Percentiles rank a stretch among this genome's conserved stretches.
Evolutionary conservation across 2,797 vertebrate species (phyloP).

Genomic region (Rhyacichthys aspro): DNA sequence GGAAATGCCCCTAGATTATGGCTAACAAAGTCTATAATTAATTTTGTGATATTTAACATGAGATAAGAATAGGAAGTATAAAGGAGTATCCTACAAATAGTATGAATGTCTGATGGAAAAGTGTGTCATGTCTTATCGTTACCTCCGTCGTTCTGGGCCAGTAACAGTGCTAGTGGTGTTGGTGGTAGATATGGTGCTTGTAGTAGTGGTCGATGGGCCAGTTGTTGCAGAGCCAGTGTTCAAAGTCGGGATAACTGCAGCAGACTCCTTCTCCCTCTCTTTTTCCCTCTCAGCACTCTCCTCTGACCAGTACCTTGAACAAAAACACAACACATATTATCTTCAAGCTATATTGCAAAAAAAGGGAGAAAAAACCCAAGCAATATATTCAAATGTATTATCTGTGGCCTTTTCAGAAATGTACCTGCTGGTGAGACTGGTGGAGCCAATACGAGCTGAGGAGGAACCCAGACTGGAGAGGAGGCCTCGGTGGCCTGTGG

Average conservation of each 20-base stretch:
- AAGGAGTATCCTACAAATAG: not conserved
- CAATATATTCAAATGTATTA: not conserved
- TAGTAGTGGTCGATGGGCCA: conserved; percentile 74
- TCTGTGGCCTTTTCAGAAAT: no score
- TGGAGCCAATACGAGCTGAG: conserved; percentile 86
- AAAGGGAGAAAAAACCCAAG: not conserved
- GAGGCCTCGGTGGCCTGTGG: conserved; percentile 89
- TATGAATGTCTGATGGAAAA: not conserved
- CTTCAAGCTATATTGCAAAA: conserved; percentile 4
- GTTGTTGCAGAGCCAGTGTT: conserved; percentile 93
- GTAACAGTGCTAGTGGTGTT: conserved; percentile 88
- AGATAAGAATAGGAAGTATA: not conserved
- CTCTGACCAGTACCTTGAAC: conserved; percentile 93
- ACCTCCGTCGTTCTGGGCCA: conserved; percentile 97
- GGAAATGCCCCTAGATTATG: conserved; percentile 41
- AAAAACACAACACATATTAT: not conserved
- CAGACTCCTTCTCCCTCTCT: conserved; percentile 92
- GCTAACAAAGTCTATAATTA: not conserved
- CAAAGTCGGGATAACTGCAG: conserved; percentile 93
- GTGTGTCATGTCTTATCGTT: conserved; percentile 37
- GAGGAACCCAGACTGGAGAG: conserved; percentile 86
- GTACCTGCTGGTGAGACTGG: conserved; percentile 93
- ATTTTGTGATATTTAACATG: not conserved
- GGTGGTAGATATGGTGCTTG: conserved; percentile 83
- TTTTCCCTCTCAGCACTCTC: conserved; percentile 94